Base-by-base conservation (phyloP, 2,888 invertebrate genomes). In the Sesia apiformis region DNA sequence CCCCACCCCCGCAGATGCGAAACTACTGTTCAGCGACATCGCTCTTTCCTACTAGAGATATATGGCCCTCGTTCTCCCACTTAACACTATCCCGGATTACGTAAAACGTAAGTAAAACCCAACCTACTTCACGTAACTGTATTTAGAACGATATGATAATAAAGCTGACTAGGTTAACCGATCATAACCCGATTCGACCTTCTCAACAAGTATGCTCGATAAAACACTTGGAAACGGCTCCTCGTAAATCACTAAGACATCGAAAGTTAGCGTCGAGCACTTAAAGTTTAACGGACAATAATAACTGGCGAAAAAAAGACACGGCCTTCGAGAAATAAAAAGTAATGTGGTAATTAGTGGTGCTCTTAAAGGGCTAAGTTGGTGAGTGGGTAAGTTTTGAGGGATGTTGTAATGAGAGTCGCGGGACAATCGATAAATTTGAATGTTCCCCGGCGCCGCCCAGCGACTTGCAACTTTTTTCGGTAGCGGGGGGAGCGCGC, bases 241-340 rank as follows among this genome's bases (percentile, higher is more conserved):
- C 68, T 85, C 87, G 81, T 89, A 87, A 88, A 87, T 88, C 87
- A 87, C 73, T 66, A 72, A 81, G 79, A 83, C 83, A 85, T 84
- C 82, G 84, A 86, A 89, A 89, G 80, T 88, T 86, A 84, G 80
- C 83, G 83, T 78, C 78, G 75, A 87, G 84, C 84, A 86, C 87
- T 88, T 88, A 87, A 89, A 88, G 76, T 89, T 89, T 89, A 88
- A 88, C 87, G 83, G 86, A 84, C 83, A 86, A 86, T 87, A 87
- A 87, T 87, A 85, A 84, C 84, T 74, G 79, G 67, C 79, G 72
- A 82, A 84, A 86, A 87, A 86, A 86, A 70, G 72, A 71, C 69
- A 73, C 78, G 79, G 78, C 78, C 79, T 77, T 70, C 72, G 61
- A 65, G 66, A 76, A 72, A 84, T 84, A 86, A 86, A 87, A 86